Percentiles rank a stretch among this genome's conserved stretches.
Conservation (phyloP, 1,140 invertebrate genomes). For the Atta colombica region DNA sequence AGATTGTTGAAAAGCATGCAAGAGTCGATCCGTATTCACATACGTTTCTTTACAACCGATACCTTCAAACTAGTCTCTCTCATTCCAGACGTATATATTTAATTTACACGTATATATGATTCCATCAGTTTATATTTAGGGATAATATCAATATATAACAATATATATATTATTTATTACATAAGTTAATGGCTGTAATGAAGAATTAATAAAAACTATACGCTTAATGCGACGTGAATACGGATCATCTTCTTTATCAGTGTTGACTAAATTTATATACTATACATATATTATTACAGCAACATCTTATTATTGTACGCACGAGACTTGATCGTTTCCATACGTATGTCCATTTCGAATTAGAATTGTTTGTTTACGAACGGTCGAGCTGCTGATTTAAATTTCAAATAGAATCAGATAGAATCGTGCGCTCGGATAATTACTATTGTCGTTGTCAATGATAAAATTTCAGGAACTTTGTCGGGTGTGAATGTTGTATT, state of each 20-base stretch:
- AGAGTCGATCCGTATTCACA: conserved; percentile 31
- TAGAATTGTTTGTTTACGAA: not conserved
- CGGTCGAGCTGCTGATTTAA: not conserved
- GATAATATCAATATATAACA: not conserved
- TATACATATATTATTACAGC: not conserved
- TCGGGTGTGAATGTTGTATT: conserved; percentile 65
- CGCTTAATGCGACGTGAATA: conserved; percentile 55
- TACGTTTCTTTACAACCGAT: not conserved
- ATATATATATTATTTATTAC: conserved; percentile 5
- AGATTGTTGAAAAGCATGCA: conserved; percentile 6
- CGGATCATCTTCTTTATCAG: conserved; percentile 13
- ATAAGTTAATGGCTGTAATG: conserved; percentile 20
- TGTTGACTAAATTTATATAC: conserved; percentile 28
- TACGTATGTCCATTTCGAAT: conserved; percentile 11
- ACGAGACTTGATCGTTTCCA: conserved; percentile 9
- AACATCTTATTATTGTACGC: conserved; percentile 24
- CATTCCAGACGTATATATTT: conserved; percentile 19
- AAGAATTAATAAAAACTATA: conserved; percentile 6
- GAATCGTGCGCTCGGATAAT: not conserved
- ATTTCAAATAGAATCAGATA: conserved; percentile 18
- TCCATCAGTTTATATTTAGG: not conserved
- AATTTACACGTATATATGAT: not conserved
- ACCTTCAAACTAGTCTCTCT: not conserved
- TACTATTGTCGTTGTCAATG: conserved; percentile 6
- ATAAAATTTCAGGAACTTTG: conserved; percentile 59